These are phyloP conservation scores for Semnornis frantzii DNA, from an alignment of 2,113 vertebrate species.

Conservation along the genomic window DNA sequence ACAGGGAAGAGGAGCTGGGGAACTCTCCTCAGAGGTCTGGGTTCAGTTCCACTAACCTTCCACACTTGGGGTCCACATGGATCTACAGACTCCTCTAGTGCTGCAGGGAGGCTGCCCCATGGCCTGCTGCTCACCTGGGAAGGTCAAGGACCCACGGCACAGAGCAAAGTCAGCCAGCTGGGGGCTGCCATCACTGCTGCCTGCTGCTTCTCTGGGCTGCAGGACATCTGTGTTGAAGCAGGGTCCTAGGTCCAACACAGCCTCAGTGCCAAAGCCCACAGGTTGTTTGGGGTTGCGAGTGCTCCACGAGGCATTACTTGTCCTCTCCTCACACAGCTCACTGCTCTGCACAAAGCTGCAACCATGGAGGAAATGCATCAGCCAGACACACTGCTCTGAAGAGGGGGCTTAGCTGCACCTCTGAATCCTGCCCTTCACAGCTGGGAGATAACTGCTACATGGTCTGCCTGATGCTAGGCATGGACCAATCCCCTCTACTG, in stretches of 20 bases:
- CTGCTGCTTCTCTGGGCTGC: not conserved
- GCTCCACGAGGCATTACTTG: not conserved
- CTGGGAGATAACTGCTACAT: not conserved
- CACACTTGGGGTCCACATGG: not conserved
- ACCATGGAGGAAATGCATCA: not conserved
- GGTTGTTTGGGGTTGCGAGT: not conserved
- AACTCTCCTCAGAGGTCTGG: not conserved
- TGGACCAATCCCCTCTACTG: not conserved
- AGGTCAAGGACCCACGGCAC: not conserved
- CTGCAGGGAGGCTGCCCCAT: not conserved
- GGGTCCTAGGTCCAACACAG: not conserved
- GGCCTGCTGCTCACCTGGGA: not conserved
- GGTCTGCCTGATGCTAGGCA: not conserved
- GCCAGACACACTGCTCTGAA: not conserved
- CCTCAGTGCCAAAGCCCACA: not conserved
- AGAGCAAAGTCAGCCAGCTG: not conserved
- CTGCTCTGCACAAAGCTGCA: constrained; percentile 1
- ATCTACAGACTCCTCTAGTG: not conserved
- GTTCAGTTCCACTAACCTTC: constrained; percentile 25
- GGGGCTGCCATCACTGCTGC: not conserved
- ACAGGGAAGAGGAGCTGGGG: not conserved
- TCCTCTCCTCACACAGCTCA: not conserved
- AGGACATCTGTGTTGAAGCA: not conserved
- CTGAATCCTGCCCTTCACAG: not conserved
- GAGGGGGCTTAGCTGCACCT: not conserved